Percentiles rank a stretch among this genome's conserved stretches.
Conservation (phyloP, 2,113 vertebrate species). For the rabbit (Oryctolagus cuniculus) region mOryCun1.1 NC_091435.1:166236001-166236500, state of each 20-base stretch:
- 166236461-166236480: background rate
- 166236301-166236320: background rate
- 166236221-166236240: background rate
- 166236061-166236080: background rate
- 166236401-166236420: background rate
- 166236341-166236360: background rate
- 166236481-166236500: background rate
- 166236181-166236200: background rate
- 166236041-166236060: conserved; percentile 3
- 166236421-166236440: background rate
- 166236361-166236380: background rate
- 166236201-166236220: conserved; percentile 6
- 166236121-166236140: background rate
- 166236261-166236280: background rate
- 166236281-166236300: conserved; percentile 34
- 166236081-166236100: conserved; percentile 5
- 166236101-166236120: background rate
- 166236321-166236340: background rate
- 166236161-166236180: background rate
- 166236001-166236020: background rate
- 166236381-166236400: conserved; percentile 5
- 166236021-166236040: background rate
- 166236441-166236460: background rate
- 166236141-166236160: conserved; percentile 38
- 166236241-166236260: background rate